phyloP scores from a whole-genome alignment of 2,113 vertebrate genomes.

The Pimephales promelas region DNA sequence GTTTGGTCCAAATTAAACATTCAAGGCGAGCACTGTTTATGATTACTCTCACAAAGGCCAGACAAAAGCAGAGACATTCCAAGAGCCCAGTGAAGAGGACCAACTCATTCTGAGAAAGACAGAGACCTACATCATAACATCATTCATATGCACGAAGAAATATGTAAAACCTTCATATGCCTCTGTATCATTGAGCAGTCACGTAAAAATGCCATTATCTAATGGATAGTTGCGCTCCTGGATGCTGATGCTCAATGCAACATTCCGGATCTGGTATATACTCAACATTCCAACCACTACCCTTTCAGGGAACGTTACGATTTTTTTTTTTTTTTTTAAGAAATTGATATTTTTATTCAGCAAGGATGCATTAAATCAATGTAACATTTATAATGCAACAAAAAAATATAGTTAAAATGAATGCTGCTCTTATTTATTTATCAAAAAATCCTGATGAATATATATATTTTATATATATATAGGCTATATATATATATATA shows the following conservation, averaged over 20 bases:
- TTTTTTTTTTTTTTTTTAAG: not conserved
- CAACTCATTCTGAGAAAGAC: conserved; percentile 36
- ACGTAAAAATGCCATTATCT: not conserved
- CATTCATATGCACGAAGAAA: conserved; percentile 40
- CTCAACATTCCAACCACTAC: not conserved
- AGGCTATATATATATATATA: too few relatives aligned
- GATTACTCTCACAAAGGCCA: conserved; percentile 54
- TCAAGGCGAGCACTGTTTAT: conserved; percentile 58
- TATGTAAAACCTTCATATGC: not conserved
- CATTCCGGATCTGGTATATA: not conserved
- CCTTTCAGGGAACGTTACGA: not conserved
- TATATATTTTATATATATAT: too few relatives aligned
- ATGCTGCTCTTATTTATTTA: not conserved
- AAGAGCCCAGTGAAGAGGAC: conserved; percentile 45
- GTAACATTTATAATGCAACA: not conserved
- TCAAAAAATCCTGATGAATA: too few relatives aligned
- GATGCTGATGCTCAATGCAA: not conserved
- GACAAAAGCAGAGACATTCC: conserved; percentile 60
- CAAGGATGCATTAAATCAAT: not conserved
- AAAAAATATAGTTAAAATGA: not conserved
- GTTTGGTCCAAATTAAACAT: conserved; percentile 60
- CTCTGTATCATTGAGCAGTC: not conserved
- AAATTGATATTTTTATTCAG: not conserved
- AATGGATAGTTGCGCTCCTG: not conserved
- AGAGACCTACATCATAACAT: conserved; percentile 33